These are phyloP conservation scores for Microctonus hyperodae DNA, from an alignment of 2,888 invertebrate species.

Conservation along the genomic window DNA sequence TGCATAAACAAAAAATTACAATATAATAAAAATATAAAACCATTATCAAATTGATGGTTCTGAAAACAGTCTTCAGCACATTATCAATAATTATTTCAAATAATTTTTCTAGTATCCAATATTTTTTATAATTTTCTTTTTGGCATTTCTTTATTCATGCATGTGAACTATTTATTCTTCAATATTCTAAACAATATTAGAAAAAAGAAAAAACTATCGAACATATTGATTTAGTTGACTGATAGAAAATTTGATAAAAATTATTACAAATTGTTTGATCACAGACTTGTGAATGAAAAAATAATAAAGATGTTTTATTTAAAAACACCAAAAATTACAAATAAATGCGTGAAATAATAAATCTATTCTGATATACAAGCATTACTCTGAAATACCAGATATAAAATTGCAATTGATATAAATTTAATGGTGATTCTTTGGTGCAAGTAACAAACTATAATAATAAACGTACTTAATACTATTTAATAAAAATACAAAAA, in stretches of 20 bases:
- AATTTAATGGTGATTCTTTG: conserved; percentile 38
- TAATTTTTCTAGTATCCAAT: conserved; percentile 4
- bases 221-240: conserved; percentile 6
- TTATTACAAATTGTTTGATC: conserved; percentile 14
- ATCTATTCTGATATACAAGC: conserved; percentile 38
- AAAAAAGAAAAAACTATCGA: conserved; percentile 19
- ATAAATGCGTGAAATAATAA: neutral
- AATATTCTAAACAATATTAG: neutral
- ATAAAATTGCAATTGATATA: conserved; percentile 2
- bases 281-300: conserved; percentile 17
- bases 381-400: conserved; percentile 17
- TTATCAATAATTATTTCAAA: conserved; percentile 3
- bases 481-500: conserved; percentile 11
- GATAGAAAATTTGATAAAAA: conserved; percentile 2
- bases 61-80: conserved; percentile 25
- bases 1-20: conserved; percentile 4
- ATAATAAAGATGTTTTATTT: neutral
- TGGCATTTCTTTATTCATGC: conserved; percentile 7
- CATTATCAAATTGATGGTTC: conserved; percentile 7
- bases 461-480: conserved; percentile 11
- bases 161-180: neutral
- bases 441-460: conserved; percentile 35
- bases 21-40: neutral
- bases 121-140: conserved; percentile 13
- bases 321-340: neutral